Percentiles rank a stretch among this genome's conserved stretches.
Evolutionary conservation across 2,888 invertebrate genomes (phyloP).

Genomic region (Odontocolon sp.): DNA sequence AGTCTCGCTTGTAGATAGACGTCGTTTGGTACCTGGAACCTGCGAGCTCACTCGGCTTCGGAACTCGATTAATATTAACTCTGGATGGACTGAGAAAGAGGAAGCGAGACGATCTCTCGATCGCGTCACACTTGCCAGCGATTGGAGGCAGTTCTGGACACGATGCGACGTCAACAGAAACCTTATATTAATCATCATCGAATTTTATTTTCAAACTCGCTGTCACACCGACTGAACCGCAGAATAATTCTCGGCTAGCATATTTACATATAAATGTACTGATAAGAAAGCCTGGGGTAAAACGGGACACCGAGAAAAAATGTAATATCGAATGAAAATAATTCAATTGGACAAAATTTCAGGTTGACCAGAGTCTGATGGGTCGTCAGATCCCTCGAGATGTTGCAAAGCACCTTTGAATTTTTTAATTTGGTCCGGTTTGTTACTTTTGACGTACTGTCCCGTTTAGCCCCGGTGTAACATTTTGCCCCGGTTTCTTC

Average conservation of each 20-base stretch:
- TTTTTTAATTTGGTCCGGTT: no score
- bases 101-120: no score
- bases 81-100: constrained; percentile 23
- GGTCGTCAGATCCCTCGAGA: no score
- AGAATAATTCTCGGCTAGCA: constrained; percentile 16
- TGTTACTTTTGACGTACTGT: no score
- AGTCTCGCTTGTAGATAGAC: constrained; percentile 50
- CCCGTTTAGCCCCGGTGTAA: no score
- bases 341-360: no score
- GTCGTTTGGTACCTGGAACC: constrained; percentile 27
- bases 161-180: constrained; percentile 46
- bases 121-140: constrained; percentile 52
- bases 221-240: background rate
- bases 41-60: constrained; percentile 40
- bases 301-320: no score
- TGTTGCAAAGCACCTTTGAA: no score
- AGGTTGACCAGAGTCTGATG: no score
- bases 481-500: no score
- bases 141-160: constrained; percentile 32
- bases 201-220: constrained; percentile 31
- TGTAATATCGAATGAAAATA: no score
- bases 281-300: no score
- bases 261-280: background rate
- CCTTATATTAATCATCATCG: constrained; percentile 56
- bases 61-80: constrained; percentile 62